Percentiles rank a stretch among this genome's conserved stretches.
Conservation (phyloP, 2,113 vertebrate species). For the Pachyramphus minor region DNA sequence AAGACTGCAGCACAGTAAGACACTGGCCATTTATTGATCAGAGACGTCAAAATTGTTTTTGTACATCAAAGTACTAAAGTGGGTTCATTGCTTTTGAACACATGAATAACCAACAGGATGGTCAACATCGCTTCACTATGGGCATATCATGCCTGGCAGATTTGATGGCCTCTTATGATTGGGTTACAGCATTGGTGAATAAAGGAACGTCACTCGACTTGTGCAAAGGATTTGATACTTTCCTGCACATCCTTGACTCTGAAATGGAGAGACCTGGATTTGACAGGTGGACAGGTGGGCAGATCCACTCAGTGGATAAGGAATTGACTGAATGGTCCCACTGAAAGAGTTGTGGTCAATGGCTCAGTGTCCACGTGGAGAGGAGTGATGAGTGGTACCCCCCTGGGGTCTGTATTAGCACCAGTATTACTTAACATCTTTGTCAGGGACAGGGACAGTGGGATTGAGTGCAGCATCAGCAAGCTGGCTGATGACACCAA, state of each 20-base stretch:
- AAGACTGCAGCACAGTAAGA: neutral
- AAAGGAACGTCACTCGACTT: neutral
- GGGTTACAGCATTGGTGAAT: neutral
- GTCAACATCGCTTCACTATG: neutral
- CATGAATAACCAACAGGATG: neutral
- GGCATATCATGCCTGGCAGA: neutral
- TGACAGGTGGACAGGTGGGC: neutral
- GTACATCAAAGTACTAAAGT: neutral
- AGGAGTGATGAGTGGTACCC: neutral
- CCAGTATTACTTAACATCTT: fast-evolving
- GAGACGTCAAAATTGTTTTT: neutral
- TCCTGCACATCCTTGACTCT: neutral
- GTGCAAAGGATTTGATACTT: neutral
- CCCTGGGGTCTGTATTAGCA: neutral
- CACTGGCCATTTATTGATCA: neutral
- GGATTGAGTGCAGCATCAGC: neutral
- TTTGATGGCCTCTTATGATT: fast-evolving
- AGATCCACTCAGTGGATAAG: neutral
- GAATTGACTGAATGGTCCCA: neutral
- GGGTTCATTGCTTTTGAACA: neutral
- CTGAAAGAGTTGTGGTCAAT: neutral
- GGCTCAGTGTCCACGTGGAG: neutral
- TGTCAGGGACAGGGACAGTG: neutral
- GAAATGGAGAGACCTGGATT: neutral
- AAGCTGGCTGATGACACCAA: neutral